phyloP scores from a whole-genome alignment of 1,140 invertebrate genomes.

The Scaptomyza graminum region DNA sequence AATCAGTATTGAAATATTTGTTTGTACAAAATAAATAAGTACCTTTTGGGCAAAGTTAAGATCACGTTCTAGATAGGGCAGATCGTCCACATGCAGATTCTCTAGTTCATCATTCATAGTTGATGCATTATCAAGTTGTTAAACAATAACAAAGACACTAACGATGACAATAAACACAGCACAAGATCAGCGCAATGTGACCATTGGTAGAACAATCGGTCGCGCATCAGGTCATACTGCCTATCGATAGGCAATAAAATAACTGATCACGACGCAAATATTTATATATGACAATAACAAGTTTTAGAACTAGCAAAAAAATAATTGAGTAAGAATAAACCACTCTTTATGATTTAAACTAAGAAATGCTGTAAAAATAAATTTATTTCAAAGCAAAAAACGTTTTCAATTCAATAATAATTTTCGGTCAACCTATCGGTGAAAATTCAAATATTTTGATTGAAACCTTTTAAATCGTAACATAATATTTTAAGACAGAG shows the following conservation, averaged over 20 bases:
- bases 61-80: constrained; percentile 69
- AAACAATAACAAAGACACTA: background rate
- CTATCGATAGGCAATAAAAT: constrained; percentile 10
- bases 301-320: no score
- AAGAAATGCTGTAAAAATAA: no score
- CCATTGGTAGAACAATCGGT: background rate
- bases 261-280: no score
- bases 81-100: constrained; percentile 57
- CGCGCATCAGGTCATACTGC: background rate
- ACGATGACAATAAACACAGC: background rate
- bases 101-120: constrained; percentile 38
- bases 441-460: background rate
- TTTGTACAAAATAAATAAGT: background rate
- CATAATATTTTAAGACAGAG: no score
- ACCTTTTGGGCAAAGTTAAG: constrained; percentile 67
- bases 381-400: no score
- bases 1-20: background rate
- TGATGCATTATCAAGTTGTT: background rate
- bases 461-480: no score
- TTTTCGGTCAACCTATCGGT: no score
- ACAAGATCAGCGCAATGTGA: constrained; percentile 14
- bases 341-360: no score
- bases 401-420: no score
- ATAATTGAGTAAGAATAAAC: no score
- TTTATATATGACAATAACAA: no score